Conservation (phyloP, 2,888 invertebrate species). For the Bellardia pandia region DNA sequence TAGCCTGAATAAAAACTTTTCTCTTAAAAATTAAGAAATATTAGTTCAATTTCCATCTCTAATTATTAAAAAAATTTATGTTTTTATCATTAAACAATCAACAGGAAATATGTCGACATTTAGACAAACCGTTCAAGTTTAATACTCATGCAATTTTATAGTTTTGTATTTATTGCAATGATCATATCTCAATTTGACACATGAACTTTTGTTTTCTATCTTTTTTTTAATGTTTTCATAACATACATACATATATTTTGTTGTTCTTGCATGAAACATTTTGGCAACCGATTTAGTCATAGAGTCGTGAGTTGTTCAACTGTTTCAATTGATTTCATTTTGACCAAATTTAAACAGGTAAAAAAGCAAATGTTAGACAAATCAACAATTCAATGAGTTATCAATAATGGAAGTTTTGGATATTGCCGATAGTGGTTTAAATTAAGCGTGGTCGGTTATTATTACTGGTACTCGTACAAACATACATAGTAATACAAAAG, state of each 20-base stretch:
- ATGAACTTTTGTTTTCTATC: conserved; percentile 28
- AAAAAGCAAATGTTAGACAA: conserved; percentile 8
- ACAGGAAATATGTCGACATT: conserved; percentile 7
- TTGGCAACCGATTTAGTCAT: conserved; percentile 48
- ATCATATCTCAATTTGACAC: conserved; percentile 14
- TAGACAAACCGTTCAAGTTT: neutral
- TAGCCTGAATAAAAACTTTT: too few species aligned
- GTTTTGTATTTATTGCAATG: conserved; percentile 8
- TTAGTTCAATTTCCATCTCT: too few species aligned
- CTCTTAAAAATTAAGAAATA: too few species aligned
- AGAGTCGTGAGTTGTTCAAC: conserved; percentile 44
- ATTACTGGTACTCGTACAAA: neutral
- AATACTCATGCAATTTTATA: neutral
- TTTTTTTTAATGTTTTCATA: neutral
- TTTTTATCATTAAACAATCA: neutral
- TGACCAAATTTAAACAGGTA: conserved; percentile 23
- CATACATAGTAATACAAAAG: neutral
- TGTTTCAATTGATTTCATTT: conserved; percentile 45
- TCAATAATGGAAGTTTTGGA: conserved; percentile 27
- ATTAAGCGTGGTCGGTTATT: conserved; percentile 49
- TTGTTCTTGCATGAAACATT: neutral
- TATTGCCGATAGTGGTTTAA: neutral
- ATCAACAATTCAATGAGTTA: neutral
- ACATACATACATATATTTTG: too few species aligned
- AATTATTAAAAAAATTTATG: too few species aligned